Percentiles rank a stretch among this genome's conserved stretches.
phyloP scores from a whole-genome alignment of 1,140 invertebrate genomes.

The Cardiocondyla obscurior region DNA sequence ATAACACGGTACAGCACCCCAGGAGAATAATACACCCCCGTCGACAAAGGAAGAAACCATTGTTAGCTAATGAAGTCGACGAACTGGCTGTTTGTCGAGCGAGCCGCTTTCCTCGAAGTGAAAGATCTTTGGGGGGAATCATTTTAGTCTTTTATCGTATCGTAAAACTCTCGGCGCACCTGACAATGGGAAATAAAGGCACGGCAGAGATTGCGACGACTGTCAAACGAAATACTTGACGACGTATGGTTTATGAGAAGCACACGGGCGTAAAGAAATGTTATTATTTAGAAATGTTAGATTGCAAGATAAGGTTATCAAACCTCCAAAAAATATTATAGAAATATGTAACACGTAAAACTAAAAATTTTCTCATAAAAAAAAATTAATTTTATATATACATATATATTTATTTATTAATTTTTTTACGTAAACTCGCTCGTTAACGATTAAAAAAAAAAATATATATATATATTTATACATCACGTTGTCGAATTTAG shows the following conservation, averaged over 20 bases:
- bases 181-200: background rate
- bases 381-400: background rate
- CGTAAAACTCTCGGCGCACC: conserved; percentile 5
- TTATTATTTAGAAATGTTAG: background rate
- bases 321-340: background rate
- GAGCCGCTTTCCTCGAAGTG: background rate
- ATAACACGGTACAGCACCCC: background rate
- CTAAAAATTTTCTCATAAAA: background rate
- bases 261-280: background rate
- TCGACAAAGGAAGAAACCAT: conserved; percentile 16
- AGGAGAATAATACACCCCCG: conserved; percentile 3
- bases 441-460: background rate
- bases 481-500: background rate
- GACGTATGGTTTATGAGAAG: background rate
- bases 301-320: too few relatives aligned
- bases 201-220: background rate
- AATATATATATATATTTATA: background rate
- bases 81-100: conserved; percentile 11
- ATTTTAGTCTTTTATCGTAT: conserved; percentile 35
- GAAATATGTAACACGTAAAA: background rate
- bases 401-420: too few relatives aligned
- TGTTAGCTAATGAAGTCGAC: conserved; percentile 10
- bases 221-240: background rate
- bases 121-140: background rate
- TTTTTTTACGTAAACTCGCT: too few relatives aligned